Conservation (phyloP, 2,888 invertebrate genomes). For the Cerastoderma edule region DNA sequence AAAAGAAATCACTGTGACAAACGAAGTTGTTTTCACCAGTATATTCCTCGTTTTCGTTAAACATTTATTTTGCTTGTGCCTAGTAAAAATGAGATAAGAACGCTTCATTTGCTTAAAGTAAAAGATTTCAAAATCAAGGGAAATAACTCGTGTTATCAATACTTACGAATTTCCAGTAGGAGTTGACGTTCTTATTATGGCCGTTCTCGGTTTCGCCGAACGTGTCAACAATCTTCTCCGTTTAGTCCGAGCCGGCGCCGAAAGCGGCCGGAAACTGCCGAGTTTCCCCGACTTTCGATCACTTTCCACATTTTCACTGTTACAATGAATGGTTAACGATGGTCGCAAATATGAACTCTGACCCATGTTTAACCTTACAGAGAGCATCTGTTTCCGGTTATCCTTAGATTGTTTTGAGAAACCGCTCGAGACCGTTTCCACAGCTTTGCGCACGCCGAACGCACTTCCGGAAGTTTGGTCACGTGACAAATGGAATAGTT, state of each 20-base stretch:
- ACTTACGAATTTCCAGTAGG: conserved; percentile 14
- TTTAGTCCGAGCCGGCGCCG: background rate
- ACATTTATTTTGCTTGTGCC: no score
- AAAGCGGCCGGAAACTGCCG: background rate
- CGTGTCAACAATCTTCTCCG: conserved; percentile 5
- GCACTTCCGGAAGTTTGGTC: background rate
- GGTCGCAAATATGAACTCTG: background rate
- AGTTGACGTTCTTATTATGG: conserved; percentile 17
- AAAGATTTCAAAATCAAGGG: no score
- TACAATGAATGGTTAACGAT: background rate
- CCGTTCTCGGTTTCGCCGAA: background rate
- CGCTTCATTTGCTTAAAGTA: no score
- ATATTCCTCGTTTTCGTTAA: no score
- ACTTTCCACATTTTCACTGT: background rate
- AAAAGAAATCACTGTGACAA: no score
- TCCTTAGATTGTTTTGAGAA: conserved; percentile 3
- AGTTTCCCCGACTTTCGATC: no score
- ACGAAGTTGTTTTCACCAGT: no score
- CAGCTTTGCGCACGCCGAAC: background rate
- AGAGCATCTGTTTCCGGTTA: background rate
- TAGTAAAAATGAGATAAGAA: no score
- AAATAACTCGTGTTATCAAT: background rate
- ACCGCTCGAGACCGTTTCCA: conserved; percentile 1
- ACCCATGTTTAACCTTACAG: background rate
- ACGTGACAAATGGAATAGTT: background rate